phyloP scores from a whole-genome alignment of 1,140 invertebrate genomes.

The Grapholita molesta region DNA sequence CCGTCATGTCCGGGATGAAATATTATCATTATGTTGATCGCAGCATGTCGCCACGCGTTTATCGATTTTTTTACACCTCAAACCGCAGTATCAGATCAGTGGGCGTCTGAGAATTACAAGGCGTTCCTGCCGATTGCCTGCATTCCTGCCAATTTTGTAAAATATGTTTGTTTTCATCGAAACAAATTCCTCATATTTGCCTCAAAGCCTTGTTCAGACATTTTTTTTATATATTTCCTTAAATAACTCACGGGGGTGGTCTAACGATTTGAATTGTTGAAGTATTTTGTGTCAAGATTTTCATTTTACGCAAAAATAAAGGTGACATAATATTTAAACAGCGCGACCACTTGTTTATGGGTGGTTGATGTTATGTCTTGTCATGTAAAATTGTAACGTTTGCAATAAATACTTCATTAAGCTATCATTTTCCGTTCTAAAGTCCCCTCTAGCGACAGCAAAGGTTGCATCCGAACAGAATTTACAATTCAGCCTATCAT shows the following conservation, averaged over 20 bases:
- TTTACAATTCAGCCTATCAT: constrained; percentile 42
- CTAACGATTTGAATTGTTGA: constrained; percentile 35
- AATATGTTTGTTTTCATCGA: constrained; percentile 71
- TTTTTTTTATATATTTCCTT: constrained; percentile 48
- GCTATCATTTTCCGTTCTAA: constrained; percentile 30
- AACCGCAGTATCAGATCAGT: constrained; percentile 68
- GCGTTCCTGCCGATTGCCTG: constrained; percentile 60
- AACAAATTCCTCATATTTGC: constrained; percentile 53
- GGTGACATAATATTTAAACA: not conserved
- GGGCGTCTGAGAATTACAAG: constrained; percentile 68
- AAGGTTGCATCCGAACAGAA: constrained; percentile 34
- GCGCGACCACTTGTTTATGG: not conserved
- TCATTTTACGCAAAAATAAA: not conserved
- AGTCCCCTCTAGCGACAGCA: constrained; percentile 30
- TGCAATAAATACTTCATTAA: constrained; percentile 21
- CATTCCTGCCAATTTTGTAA: constrained; percentile 58
- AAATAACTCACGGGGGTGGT: constrained; percentile 58
- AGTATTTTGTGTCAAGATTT: constrained; percentile 10
- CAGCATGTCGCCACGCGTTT: constrained; percentile 72
- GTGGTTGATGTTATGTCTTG: constrained; percentile 31
- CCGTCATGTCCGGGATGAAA: constrained; percentile 63
- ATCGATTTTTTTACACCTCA: constrained; percentile 78
- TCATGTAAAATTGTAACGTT: constrained; percentile 43
- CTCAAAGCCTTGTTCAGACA: constrained; percentile 27
- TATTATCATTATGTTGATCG: constrained; percentile 71